Evolutionary conservation across 1,140 invertebrate genomes (phyloP), one percentile per base, ranked within the genome.

Genomic region (Drosophila busckii): DNA sequence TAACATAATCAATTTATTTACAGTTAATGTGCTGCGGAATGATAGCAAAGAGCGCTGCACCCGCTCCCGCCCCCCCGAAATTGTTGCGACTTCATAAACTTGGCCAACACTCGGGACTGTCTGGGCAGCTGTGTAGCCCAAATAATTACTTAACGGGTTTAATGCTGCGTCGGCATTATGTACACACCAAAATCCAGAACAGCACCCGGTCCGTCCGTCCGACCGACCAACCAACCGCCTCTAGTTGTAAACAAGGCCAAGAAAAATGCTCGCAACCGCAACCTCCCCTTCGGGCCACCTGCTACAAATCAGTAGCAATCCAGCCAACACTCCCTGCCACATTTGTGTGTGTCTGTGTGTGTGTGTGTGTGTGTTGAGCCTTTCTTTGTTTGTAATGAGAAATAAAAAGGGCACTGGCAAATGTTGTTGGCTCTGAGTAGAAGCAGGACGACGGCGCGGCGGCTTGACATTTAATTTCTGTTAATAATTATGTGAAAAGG

Each of bases 71-170:
- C 10, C 9, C 28, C 23, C 35, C 9, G 13, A 29, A 8, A 15
- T 17, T 28, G 5, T 41, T 17, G 25, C n/a, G n/a, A n/a, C n/a
- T n/a, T n/a, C n/a, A n/a, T n/a, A n/a, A n/a, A n/a, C n/a, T n/a
- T n/a, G n/a, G n/a, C n/a, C n/a, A n/a, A n/a, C n/a, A n/a, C n/a
- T n/a, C n/a, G n/a, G n/a, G n/a, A n/a, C 26, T 16, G 16, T 13
- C 26, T 12, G 25, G 28, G 31, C 31, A 12, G 19, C 37, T 29
- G 48, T 17, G 31, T n/a, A n/a, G 48, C 49, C 49, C 49, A 54
- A 60, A 60, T 65, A 65, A 65, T 65, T 65, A 65, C 61, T 65
- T 65, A 65, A 65, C 61, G 61, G 55, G 55, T 60, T 65, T 60
- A 59, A 60, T 60, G 61, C 55, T 60, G 42, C 29, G 61, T 48